Percentiles rank a stretch among this genome's conserved stretches.
phyloP scores from a whole-genome alignment of 2,113 vertebrate species.

The Ursus arctos region DNA sequence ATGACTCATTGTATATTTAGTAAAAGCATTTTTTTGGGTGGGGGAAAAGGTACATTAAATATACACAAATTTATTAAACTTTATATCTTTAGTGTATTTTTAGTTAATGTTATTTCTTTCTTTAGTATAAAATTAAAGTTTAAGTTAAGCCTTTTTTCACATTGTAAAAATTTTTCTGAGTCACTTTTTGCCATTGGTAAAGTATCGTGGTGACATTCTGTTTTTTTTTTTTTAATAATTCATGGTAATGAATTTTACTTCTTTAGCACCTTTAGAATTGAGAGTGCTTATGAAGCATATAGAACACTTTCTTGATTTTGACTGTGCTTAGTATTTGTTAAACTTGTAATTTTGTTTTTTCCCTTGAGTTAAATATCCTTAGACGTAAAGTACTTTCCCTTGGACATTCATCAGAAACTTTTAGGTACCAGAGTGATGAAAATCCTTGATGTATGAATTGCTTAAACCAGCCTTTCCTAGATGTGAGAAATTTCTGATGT shows the following conservation, averaged over 20 bases:
- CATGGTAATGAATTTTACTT: slow-evolving; percentile 34
- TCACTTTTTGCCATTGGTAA: neutral
- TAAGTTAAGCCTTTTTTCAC: neutral
- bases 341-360: slow-evolving; percentile 27
- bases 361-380: slow-evolving; percentile 21
- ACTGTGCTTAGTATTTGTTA: neutral
- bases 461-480: slow-evolving; percentile 33
- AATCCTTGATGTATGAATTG: neutral
- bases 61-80: neutral
- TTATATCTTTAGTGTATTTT: neutral
- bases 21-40: neutral
- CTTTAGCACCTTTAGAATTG: slow-evolving; percentile 20
- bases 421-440: neutral
- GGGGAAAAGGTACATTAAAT: neutral
- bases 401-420: neutral
- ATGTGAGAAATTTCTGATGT: neutral
- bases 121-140: slow-evolving; percentile 23
- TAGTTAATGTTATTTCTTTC: neutral
- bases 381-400: slow-evolving; percentile 6
- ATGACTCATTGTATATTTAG: neutral
- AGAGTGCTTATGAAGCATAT: neutral
- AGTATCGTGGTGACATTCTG: neutral
- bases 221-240: neutral
- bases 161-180: slow-evolving; percentile 48
- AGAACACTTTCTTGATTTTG: slow-evolving; percentile 54